Evolutionary conservation across 1,140 invertebrate genomes (phyloP).

Genomic region (Pseudomyrmex flavicornis): DNA sequence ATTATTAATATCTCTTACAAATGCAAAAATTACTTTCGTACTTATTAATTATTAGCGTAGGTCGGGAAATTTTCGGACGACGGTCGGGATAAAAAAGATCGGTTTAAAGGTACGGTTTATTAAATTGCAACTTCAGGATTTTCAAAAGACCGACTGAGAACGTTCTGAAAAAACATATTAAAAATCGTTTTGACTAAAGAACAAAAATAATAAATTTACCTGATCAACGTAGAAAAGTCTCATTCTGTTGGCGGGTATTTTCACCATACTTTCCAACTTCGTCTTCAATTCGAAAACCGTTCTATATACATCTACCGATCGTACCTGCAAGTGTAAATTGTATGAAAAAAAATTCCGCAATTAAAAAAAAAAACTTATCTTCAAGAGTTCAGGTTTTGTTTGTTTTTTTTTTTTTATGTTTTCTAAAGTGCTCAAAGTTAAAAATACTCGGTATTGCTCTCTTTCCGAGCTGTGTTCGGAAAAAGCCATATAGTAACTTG

Average conservation of each 20-base stretch:
- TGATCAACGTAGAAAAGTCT: constrained; percentile 94
- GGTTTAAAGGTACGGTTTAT: constrained; percentile 27
- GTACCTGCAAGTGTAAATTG: constrained; percentile 81
- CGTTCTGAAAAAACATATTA: constrained; percentile 64
- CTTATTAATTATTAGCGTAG: background rate
- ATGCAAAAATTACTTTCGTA: background rate
- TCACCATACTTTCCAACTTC: constrained; percentile 91
- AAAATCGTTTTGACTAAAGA: constrained; percentile 34
- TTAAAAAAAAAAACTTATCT: background rate
- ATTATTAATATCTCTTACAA: background rate
- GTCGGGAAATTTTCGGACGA: background rate
- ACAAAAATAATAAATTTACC: constrained; percentile 76
- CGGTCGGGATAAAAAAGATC: background rate
- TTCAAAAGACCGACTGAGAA: constrained; percentile 58
- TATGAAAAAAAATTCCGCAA: background rate
- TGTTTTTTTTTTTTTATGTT: too few relatives aligned
- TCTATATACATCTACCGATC: constrained; percentile 91
- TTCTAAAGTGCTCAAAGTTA: too few relatives aligned
- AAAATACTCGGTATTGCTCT: too few relatives aligned
- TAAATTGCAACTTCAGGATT: constrained; percentile 69
- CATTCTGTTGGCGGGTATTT: constrained; percentile 93
- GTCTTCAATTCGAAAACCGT: constrained; percentile 92
- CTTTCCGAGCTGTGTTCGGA: too few relatives aligned
- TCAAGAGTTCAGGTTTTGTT: background rate
- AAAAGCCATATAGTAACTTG: background rate